Base-by-base conservation (phyloP, 2,797 vertebrate species). In the Tiaroga cobitis region DNA sequence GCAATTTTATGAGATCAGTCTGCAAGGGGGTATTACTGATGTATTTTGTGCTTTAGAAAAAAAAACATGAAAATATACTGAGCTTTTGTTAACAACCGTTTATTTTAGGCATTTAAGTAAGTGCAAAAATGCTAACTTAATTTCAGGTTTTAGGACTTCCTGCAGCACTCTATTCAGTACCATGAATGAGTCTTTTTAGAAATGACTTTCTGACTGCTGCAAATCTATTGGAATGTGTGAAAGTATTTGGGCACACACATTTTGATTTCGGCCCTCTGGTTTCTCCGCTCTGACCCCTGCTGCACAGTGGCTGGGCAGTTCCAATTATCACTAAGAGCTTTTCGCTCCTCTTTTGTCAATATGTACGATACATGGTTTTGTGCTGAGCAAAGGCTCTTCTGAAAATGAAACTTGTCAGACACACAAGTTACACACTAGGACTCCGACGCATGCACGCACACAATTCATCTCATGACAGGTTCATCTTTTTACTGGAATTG, bases 291-390 rank as follows among this genome's bases (percentile, higher is more conserved):
- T 83, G 79, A 65, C 49, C 54, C 16, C 26, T 26, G 39, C 39
- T 51, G 51, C 32, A 49, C 13, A 32, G 65, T 56, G 37, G 79
- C 43, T 83, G 67, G 61, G 41, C 67, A 56, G 76, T 90, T 89
- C 54, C 87, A 91, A 91, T 90, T 87, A 91, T 82, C 75, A 61
- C 84, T 91, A 88, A 90, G 86, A 89, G 90, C 89, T 90, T 90
- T 91, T 78, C 43, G 8, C 82, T 86, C 51, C 87, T 76, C 61
- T 80, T 84, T 83, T 89, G 87, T 89, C 88, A 86, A 89, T 88
- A 88, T 39, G 65, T 59, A 49, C 72, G 51, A 85, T 82, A 77
- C 80, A 79, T 51, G 75, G 75, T 85, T 82, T 85, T 69, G 85
- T 88, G 82, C 82, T 86, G 78, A 80, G 83, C 67, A 54, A 83